Evolutionary conservation across 1,140 invertebrate genomes (phyloP).

Genomic region (Drosophila mayri): DNA sequence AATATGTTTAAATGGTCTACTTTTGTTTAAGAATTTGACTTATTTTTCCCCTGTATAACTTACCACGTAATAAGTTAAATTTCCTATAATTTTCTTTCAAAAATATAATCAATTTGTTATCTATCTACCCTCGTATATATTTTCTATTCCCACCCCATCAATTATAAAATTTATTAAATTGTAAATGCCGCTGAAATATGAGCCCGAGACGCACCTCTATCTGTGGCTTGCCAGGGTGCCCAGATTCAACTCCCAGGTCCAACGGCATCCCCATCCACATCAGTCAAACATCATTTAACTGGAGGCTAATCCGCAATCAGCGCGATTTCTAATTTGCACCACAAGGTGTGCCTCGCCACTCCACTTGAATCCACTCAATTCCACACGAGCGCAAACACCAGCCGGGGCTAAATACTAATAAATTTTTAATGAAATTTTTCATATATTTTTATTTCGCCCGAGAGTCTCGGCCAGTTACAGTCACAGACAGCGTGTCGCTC

Average conservation of each 20-base stretch:
- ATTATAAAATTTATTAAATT: slow-evolving; percentile 38
- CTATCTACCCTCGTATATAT: slow-evolving; percentile 3
- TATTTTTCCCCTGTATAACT: too few relatives aligned
- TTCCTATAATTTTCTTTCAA: too few relatives aligned
- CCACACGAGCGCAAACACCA: slow-evolving; percentile 47
- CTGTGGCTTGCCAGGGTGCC: background rate
- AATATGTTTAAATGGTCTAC: background rate
- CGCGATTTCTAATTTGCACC: slow-evolving; percentile 79
- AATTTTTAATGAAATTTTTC: slow-evolving; percentile 71
- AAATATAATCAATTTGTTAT: background rate
- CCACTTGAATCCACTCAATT: slow-evolving; percentile 48
- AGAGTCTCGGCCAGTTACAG: slow-evolving; percentile 55
- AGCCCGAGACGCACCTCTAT: slow-evolving; percentile 30
- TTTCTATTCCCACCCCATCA: slow-evolving; percentile 11
- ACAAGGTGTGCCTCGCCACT: slow-evolving; percentile 67
- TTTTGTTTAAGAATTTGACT: too few relatives aligned
- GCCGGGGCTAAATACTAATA: slow-evolving; percentile 33
- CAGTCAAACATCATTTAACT: slow-evolving; percentile 67
- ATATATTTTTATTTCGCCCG: slow-evolving; percentile 54
- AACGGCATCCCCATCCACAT: slow-evolving; percentile 35
- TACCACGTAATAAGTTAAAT: too few relatives aligned
- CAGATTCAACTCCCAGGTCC: slow-evolving; percentile 7
- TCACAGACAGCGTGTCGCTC: slow-evolving; percentile 82
- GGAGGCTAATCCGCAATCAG: slow-evolving; percentile 78
- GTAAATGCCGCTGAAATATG: slow-evolving; percentile 38